Conservation (phyloP, 2,113 vertebrate genomes). For the Fulmarus glacialis region DNA sequence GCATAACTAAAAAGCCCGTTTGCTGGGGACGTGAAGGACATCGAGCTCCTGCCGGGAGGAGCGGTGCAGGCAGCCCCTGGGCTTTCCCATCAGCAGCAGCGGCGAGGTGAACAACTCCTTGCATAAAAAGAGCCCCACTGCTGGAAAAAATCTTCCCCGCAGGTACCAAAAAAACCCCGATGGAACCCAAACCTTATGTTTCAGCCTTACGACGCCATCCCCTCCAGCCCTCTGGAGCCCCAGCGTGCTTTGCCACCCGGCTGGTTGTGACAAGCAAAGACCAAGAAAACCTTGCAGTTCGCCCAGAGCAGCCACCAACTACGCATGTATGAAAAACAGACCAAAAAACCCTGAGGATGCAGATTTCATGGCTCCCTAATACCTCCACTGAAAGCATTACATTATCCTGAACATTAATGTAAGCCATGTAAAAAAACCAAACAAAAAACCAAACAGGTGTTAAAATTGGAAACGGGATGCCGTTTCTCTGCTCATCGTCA, state of each 20-base stretch:
- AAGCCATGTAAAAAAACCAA: not conserved
- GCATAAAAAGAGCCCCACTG: not conserved
- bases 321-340: not conserved
- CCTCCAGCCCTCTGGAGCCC: not conserved
- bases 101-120: not conserved
- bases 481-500: not conserved
- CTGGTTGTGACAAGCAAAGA: not conserved
- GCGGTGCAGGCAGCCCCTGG: not conserved
- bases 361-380: not conserved
- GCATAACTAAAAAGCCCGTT: not conserved
- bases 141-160: not conserved
- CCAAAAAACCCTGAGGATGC: not conserved
- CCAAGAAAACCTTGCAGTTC: rapidly evolving
- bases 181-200: not conserved
- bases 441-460: not conserved
- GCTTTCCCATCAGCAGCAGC: not conserved
- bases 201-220: not conserved
- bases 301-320: not conserved
- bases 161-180: not conserved
- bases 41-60: rapidly evolving
- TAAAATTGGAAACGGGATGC: not conserved
- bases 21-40: not conserved
- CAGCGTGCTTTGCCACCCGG: not conserved
- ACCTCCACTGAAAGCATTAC: not conserved
- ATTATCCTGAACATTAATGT: not conserved